These are phyloP conservation scores for Columba janthina DNA, from an alignment of 2,113 vertebrate species.

Conservation along the genomic window DNA sequence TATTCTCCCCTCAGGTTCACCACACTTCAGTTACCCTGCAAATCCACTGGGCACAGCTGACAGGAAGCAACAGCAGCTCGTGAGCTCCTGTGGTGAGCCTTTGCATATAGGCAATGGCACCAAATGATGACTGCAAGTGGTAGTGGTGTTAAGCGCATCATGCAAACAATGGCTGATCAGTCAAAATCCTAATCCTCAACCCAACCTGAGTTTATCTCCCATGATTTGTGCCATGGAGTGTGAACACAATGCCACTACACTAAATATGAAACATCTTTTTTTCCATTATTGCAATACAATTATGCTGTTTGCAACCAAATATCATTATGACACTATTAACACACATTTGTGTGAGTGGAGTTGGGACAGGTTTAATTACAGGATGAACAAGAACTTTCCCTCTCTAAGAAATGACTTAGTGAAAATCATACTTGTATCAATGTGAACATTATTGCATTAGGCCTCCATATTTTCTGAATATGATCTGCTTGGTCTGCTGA, in stretches of 20 bases:
- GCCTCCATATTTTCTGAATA: not conserved
- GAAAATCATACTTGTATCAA: not conserved
- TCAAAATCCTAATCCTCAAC: not conserved
- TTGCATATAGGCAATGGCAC: not conserved
- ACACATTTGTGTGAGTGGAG: not conserved
- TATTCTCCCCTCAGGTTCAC: not conserved
- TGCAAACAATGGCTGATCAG: not conserved
- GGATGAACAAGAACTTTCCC: not conserved
- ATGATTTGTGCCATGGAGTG: not conserved
- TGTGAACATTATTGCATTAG: accelerated
- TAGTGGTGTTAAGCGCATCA: not conserved
- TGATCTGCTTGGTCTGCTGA: not conserved
- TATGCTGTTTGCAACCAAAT: conserved; percentile 22
- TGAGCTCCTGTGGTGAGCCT: not conserved
- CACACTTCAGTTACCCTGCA: not conserved
- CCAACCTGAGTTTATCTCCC: not conserved
- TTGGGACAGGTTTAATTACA: not conserved
- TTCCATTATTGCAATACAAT: not conserved
- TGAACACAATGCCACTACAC: not conserved
- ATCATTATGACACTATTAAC: not conserved
- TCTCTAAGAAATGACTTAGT: not conserved
- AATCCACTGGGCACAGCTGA: not conserved
- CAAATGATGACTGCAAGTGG: not conserved
- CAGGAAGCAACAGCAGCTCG: not conserved
- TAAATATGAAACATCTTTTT: not conserved